Percentiles rank a stretch among this genome's conserved stretches.
Evolutionary conservation across 2,797 vertebrate species (phyloP).

Genomic region (Coluber constrictor): DNA sequence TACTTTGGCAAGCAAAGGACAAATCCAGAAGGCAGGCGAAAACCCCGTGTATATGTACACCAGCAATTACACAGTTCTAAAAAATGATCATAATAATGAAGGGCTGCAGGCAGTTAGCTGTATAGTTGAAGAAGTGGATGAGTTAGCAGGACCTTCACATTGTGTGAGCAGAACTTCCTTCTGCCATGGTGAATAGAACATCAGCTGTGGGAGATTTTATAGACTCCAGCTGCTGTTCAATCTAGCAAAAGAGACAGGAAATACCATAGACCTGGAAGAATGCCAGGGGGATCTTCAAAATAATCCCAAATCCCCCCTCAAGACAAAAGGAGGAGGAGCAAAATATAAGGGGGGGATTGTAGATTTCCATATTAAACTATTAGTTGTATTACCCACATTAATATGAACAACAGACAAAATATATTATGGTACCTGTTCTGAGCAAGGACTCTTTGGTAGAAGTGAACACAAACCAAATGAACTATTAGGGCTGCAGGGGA

Average conservation of each 20-base stretch:
- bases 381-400: background rate
- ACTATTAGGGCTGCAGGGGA: conserved; percentile 23
- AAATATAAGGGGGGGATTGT: background rate
- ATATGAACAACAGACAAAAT: background rate
- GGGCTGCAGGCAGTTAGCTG: background rate
- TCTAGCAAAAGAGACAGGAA: background rate
- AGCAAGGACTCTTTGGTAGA: background rate
- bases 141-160: background rate
- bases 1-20: conserved; percentile 11
- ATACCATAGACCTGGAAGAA: background rate
- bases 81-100: background rate
- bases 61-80: background rate
- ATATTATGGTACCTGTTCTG: background rate
- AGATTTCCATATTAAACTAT: conserved; percentile 2
- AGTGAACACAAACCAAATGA: conserved; percentile 21
- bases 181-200: conserved; percentile 26
- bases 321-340: background rate
- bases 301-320: background rate
- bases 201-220: conserved; percentile 13
- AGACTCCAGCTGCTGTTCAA: background rate
- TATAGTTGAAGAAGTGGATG: background rate
- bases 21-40: conserved; percentile 18
- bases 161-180: conserved; percentile 37
- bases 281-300: background rate
- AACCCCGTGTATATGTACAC: background rate